These are phyloP conservation scores for Marasmarcha lunaedactyla DNA, from an alignment of 2,888 invertebrate species.

Conservation along the genomic window DNA sequence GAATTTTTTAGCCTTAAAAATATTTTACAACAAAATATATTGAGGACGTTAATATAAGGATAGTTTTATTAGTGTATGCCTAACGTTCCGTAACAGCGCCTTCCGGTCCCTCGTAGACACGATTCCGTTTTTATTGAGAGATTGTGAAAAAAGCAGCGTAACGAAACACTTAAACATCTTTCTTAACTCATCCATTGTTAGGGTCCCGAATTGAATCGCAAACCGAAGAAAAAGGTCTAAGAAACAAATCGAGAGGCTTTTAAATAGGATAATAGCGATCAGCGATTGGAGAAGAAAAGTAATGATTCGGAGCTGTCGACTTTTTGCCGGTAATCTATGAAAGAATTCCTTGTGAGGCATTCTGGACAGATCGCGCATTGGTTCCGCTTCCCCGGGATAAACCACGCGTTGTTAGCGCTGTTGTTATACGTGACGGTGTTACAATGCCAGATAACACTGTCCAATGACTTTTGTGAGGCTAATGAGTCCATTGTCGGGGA, in stretches of 20 bases:
- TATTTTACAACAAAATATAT: not conserved
- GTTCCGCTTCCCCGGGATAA: slow-evolving; percentile 64
- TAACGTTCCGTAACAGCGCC: slow-evolving; percentile 63
- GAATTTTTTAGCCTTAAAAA: no score
- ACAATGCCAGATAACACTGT: slow-evolving; percentile 44
- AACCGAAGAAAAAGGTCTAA: slow-evolving; percentile 25
- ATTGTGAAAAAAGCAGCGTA: slow-evolving; percentile 64
- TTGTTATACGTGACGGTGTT: slow-evolving; percentile 53
- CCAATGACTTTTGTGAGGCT: slow-evolving; percentile 58
- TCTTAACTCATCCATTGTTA: slow-evolving; percentile 64
- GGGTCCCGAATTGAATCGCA: slow-evolving; percentile 55
- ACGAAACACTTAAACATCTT: slow-evolving; percentile 69
- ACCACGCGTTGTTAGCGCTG: slow-evolving; percentile 64
- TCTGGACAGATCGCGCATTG: slow-evolving; percentile 51
- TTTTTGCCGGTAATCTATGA: slow-evolving; percentile 33
- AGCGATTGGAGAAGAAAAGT: slow-evolving; percentile 65
- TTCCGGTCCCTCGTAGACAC: slow-evolving; percentile 62
- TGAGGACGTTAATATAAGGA: not conserved
- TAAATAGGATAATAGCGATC: slow-evolving; percentile 69
- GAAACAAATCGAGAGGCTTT: slow-evolving; percentile 65
- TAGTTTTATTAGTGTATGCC: slow-evolving; percentile 17
- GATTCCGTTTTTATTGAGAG: slow-evolving; percentile 65
- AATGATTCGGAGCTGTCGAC: slow-evolving; percentile 31
- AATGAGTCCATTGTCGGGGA: slow-evolving; percentile 58
- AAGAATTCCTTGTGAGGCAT: slow-evolving; percentile 42